Evolutionary conservation across 2,113 vertebrate genomes (phyloP).

Genomic region (Rhinoderma darwinii): DNA sequence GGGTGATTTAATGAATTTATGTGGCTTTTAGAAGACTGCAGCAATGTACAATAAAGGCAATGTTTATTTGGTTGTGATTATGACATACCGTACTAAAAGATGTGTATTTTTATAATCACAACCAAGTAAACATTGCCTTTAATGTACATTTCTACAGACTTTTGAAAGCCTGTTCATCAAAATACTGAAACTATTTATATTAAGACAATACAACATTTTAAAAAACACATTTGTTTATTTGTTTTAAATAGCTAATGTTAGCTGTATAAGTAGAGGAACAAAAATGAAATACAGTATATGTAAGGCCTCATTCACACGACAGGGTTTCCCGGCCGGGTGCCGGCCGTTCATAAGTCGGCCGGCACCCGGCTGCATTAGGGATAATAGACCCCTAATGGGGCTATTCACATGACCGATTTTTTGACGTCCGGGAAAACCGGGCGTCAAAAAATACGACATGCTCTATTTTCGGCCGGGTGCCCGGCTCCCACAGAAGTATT

Average conservation of each 20-base stretch:
- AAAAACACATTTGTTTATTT: background rate
- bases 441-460: too few relatives aligned
- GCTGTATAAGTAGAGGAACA: background rate
- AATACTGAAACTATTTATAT: background rate
- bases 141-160: background rate
- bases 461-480: too few relatives aligned
- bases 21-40: background rate
- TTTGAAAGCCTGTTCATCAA: background rate
- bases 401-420: too few relatives aligned
- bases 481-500: too few relatives aligned
- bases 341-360: too few relatives aligned
- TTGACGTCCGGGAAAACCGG: too few relatives aligned
- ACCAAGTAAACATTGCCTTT: background rate
- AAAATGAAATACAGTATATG: background rate
- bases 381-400: too few relatives aligned
- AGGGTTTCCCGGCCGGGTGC: too few relatives aligned
- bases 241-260: background rate
- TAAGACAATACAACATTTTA: too few relatives aligned
- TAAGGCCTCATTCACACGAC: background rate
- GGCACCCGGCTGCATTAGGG: too few relatives aligned
- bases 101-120: background rate
- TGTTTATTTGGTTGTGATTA: background rate
- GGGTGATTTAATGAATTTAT: background rate
- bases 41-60: background rate
- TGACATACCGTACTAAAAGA: background rate